These are phyloP conservation scores for Clarias laeviceps DNA, from an alignment of 2,797 vertebrate species.

Conservation along the genomic window DNA sequence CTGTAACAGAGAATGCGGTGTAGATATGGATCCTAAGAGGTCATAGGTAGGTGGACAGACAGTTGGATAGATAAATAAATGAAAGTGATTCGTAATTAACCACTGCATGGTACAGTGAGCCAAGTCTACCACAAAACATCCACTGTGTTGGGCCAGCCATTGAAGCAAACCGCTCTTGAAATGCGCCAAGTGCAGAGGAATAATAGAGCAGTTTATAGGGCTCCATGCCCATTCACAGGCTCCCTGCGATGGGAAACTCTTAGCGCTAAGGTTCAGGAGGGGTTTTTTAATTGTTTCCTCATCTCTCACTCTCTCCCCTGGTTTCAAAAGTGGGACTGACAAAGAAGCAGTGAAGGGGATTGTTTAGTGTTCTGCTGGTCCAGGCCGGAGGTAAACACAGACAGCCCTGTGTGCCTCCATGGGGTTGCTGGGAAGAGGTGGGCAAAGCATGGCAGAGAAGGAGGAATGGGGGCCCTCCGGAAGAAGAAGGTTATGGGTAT, in stretches of 20 bases:
- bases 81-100: constrained; percentile 74
- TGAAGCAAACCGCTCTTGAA: constrained; percentile 75
- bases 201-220: constrained; percentile 79
- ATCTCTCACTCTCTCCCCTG: constrained; percentile 50
- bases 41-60: constrained; percentile 65
- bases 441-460: constrained; percentile 44
- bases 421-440: constrained; percentile 46
- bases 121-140: constrained; percentile 75
- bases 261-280: constrained; percentile 71
- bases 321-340: constrained; percentile 74
- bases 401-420: constrained; percentile 63
- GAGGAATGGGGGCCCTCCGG: constrained; percentile 60
- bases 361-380: constrained; percentile 77
- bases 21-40: constrained; percentile 40
- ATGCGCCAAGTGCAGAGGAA: constrained; percentile 73
- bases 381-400: constrained; percentile 77
- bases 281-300: constrained; percentile 79
- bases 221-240: constrained; percentile 79
- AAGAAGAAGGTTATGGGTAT: constrained; percentile 65
- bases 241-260: constrained; percentile 79
- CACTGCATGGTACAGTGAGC: constrained; percentile 70
- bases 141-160: constrained; percentile 75
- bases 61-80: constrained; percentile 54
- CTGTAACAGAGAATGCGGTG: background rate
- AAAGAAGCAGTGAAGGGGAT: constrained; percentile 77